Conservation (phyloP, 2,797 vertebrate genomes). For the Artibeus lituratus region DNA sequence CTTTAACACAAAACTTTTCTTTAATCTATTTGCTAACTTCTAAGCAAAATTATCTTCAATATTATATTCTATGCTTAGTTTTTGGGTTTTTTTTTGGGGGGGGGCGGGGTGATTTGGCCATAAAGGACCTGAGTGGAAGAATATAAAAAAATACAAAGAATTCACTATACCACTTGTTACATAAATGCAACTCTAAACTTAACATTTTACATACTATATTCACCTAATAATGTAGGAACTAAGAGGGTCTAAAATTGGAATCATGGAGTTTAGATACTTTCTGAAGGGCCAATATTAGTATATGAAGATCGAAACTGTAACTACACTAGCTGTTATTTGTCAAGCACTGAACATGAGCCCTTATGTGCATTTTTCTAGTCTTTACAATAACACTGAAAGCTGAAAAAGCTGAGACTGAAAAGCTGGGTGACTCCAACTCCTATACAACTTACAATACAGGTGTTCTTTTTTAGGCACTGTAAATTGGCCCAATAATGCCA, state of each 20-base stretch:
- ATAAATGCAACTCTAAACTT: neutral
- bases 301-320: neutral
- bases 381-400: neutral
- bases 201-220: neutral
- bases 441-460: neutral
- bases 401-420: neutral
- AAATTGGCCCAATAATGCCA: neutral
- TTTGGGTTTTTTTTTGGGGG: neutral
- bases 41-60: constrained; percentile 20
- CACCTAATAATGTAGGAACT: neutral
- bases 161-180: neutral
- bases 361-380: neutral
- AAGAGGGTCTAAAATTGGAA: neutral
- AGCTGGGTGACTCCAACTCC: neutral
- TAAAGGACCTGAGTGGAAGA: neutral
- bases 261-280: neutral
- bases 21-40: neutral
- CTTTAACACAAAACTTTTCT: neutral
- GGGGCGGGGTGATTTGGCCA: neutral
- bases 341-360: neutral
- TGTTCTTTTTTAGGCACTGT: constrained; percentile 2
- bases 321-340: neutral
- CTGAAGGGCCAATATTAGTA: neutral
- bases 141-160: neutral
- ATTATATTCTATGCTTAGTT: neutral